These are phyloP conservation scores for Habrosyne pyritoides DNA, from an alignment of 2,888 invertebrate species.

Conservation along the genomic window DNA sequence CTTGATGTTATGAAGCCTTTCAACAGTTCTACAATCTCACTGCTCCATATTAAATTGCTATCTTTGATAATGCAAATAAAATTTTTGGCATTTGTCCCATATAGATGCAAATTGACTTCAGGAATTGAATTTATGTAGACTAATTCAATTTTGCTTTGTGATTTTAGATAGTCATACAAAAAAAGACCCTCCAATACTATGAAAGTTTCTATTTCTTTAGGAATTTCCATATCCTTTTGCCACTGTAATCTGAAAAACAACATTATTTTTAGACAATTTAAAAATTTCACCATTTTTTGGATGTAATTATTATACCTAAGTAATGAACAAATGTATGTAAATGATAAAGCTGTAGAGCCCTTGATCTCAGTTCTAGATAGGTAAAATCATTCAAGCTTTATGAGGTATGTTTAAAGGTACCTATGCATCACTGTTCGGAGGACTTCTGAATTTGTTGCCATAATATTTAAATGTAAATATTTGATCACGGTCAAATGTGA, in stretches of 20 bases:
- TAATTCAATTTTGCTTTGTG: conserved; percentile 41
- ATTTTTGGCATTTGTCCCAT: conserved; percentile 46
- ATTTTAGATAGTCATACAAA: conserved; percentile 56
- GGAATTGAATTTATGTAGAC: conserved; percentile 54
- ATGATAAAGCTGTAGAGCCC: too few species aligned
- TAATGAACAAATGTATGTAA: too few species aligned
- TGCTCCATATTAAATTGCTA: conserved; percentile 63
- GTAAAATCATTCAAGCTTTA: too few species aligned
- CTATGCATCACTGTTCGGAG: too few species aligned
- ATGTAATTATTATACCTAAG: too few species aligned
- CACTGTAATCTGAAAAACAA: conserved; percentile 68
- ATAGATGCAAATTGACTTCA: conserved; percentile 59
- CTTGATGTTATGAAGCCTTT: conserved; percentile 52
- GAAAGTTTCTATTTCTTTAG: conserved; percentile 53
- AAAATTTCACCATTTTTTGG: too few species aligned
- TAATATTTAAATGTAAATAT: too few species aligned
- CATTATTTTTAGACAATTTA: neutral
- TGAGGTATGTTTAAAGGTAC: too few species aligned
- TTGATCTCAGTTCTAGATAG: too few species aligned
- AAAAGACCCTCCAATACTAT: conserved; percentile 71
- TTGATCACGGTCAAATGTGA: too few species aligned
- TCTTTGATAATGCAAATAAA: conserved; percentile 66
- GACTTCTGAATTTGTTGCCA: too few species aligned
- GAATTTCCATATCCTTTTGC: conserved; percentile 37
- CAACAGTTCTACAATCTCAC: conserved; percentile 66